Percentiles rank a stretch among this genome's conserved stretches.
Conservation (phyloP, 2,797 vertebrate species). For the Pangasius macronema region DNA sequence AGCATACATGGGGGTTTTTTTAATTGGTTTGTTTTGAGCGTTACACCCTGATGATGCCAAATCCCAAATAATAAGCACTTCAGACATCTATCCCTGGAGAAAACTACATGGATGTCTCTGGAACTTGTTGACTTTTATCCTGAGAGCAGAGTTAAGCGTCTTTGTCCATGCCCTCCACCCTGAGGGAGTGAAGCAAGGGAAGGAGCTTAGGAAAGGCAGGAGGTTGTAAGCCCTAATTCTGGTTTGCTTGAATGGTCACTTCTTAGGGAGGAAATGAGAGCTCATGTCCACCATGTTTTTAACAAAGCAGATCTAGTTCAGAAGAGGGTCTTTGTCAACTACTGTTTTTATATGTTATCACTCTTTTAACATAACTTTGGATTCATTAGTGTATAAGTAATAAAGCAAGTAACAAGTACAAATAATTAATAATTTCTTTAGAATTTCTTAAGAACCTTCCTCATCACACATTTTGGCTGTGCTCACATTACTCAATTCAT, state of each 20-base stretch:
- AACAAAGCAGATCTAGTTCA: neutral
- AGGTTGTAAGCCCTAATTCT: neutral
- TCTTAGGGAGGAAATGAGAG: neutral
- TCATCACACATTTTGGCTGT: neutral
- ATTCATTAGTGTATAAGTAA: neutral
- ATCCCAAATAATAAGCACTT: neutral
- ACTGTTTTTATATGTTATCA: neutral
- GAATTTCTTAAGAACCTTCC: neutral
- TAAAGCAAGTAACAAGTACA: neutral
- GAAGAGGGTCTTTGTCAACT: neutral
- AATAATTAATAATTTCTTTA: neutral
- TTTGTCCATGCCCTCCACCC: too few relatives aligned
- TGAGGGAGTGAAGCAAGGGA: neutral
- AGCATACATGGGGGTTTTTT: constrained; percentile 64
- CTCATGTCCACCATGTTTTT: neutral
- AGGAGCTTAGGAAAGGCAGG: neutral
- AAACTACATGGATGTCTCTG: neutral
- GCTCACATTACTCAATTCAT: neutral
- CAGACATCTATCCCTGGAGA: constrained; percentile 5
- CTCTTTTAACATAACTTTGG: neutral
- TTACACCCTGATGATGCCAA: constrained; percentile 55
- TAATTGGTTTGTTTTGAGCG: constrained; percentile 75
- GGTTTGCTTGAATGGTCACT: neutral
- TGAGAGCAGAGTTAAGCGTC: too few relatives aligned
- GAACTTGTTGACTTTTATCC: neutral